These are phyloP conservation scores for Orthonyx spaldingii DNA, from an alignment of 2,113 vertebrate species.

Conservation along the genomic window DNA sequence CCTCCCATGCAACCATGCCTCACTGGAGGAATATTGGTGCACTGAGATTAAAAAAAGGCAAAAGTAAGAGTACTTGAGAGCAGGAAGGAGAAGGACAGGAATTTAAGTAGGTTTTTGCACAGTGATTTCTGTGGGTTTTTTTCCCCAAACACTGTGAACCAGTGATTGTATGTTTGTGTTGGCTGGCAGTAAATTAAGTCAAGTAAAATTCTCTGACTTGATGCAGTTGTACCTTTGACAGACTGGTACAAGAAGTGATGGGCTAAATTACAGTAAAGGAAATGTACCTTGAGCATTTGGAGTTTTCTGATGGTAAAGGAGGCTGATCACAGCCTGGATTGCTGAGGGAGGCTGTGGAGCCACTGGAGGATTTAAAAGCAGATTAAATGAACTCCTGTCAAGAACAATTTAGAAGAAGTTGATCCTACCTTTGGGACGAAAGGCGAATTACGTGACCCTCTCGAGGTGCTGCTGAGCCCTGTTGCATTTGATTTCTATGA, in stretches of 20 bases:
- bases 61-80: background rate
- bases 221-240: background rate
- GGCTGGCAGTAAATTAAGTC: background rate
- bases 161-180: background rate
- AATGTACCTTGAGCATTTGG: background rate
- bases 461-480: slow-evolving; percentile 21
- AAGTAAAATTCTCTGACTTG: background rate
- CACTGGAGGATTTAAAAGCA: slow-evolving; percentile 2
- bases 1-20: background rate
- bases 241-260: background rate
- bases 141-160: background rate
- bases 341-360: background rate
- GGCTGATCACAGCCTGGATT: background rate
- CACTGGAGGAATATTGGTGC: background rate
- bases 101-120: background rate
- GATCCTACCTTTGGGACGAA: slow-evolving; percentile 9
- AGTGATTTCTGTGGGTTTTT: background rate
- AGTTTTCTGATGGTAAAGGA: slow-evolving; percentile 2
- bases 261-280: slow-evolving; percentile 5
- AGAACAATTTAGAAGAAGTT: slow-evolving; percentile 38
- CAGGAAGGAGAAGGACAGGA: background rate
- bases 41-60: background rate
- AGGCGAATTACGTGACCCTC: slow-evolving; percentile 14
- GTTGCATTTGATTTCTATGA: slow-evolving; percentile 23
- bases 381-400: slow-evolving; percentile 57